Evolutionary conservation across 2,113 vertebrate genomes (phyloP), one percentile per base, ranked within the genome.

Genomic region (Ciconia boyciana): DNA sequence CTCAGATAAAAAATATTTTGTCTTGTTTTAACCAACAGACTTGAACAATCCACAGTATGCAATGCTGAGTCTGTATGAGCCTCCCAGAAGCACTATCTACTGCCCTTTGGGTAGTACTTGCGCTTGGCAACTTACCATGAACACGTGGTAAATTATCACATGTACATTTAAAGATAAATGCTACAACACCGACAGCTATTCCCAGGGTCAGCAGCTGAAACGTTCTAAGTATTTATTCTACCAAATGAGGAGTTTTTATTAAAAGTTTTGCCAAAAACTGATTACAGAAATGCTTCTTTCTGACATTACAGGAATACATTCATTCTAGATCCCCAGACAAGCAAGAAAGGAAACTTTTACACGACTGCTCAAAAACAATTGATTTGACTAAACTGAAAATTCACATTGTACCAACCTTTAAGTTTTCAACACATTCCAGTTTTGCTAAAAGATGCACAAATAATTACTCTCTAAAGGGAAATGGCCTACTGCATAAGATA

Each of bases 101-200:
- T 91, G 87, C 70, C 66, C 96, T 93, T 91, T 74, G 58, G 25
- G 83, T 5, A 80, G 55, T 11, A 74, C 85, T 95, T 83, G 57
- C 18, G 15, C 68, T 90, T 95, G 93, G 87, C 89, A 94, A 55
- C 57, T 76, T 66, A 39, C 0, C 81, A 46, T 7, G 49, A 94
- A 83, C 95, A 95, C 9, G 13, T 70, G 70, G 70, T 71, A 90
- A 90, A 55, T 89, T 90, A 89, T 94, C 90, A 93, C 60, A 58
- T 72, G 87, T 3, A 69, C 52, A 36, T 80, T 92, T 90, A 95
- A 91, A 93, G 92, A 93, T 48, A 94, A 97, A 97, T 2, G 61
- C 68, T 94, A 26, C 72, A 92, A 84, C 28, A 61, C 48, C 2
- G 2, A 57, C 49, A 84, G 82, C 71, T 85, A 86, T 89, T 80